Conservation (phyloP, 2,888 invertebrate genomes). For the Hemicrepidius hirtus region DNA sequence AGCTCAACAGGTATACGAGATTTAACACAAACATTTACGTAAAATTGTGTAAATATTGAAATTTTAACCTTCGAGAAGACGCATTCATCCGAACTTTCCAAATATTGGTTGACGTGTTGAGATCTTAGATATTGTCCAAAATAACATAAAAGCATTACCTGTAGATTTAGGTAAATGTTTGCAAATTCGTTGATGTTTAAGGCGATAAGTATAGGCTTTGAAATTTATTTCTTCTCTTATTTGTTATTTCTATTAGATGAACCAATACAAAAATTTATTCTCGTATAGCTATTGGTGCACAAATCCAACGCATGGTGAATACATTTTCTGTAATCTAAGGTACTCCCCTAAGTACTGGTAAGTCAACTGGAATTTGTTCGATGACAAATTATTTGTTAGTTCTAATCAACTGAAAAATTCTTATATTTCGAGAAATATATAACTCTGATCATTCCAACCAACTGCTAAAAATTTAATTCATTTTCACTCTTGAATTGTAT, state of each 20-base stretch:
- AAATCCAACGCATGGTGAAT: too few species aligned
- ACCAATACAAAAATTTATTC: not conserved
- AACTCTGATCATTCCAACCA: not conserved
- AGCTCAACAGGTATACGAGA: conserved; percentile 47
- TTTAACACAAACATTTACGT: conserved; percentile 53
- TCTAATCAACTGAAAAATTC: too few species aligned
- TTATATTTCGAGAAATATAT: too few species aligned
- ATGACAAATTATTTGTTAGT: too few species aligned
- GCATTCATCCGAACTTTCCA: conserved; percentile 47
- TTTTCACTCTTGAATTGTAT: not conserved
- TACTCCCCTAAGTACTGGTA: too few species aligned
- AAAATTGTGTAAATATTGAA: conserved; percentile 54
- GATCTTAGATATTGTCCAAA: conserved; percentile 44
- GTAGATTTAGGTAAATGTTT: conserved; percentile 50
- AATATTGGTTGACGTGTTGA: conserved; percentile 48
- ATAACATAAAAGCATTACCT: conserved; percentile 41
- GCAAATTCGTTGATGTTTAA: conserved; percentile 49
- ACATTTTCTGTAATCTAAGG: too few species aligned
- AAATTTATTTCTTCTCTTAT: conserved; percentile 5
- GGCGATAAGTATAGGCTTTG: conserved; percentile 42
- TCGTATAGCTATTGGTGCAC: too few species aligned
- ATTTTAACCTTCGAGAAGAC: conserved; percentile 44
- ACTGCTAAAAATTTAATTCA: not conserved
- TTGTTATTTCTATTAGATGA: conserved; percentile 22
- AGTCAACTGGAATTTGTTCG: too few species aligned